These are phyloP conservation scores for Dolichoris vasculosae DNA, from an alignment of 1,140 invertebrate species.

Conservation along the genomic window DNA sequence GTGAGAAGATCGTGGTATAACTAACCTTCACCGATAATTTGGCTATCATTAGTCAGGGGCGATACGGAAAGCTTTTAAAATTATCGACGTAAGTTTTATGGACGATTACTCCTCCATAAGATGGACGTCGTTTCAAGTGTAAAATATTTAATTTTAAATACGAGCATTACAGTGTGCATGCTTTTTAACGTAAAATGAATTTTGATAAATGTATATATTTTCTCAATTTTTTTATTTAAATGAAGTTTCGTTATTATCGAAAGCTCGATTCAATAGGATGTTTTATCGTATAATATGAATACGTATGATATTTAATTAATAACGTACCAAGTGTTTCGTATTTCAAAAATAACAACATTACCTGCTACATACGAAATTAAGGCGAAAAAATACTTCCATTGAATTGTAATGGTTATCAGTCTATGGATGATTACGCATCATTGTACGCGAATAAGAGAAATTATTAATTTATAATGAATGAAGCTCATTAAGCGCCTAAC, in stretches of 20 bases:
- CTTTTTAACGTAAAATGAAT: not conserved
- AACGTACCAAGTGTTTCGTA: not conserved
- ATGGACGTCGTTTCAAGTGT: not conserved
- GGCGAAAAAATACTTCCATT: not conserved
- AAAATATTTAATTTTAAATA: too few relatives aligned
- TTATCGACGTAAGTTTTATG: too few relatives aligned
- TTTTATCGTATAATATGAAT: not conserved
- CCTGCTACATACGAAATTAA: slow-evolving; percentile 1
- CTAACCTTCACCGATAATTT: not conserved
- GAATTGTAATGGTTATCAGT: slow-evolving; percentile 19
- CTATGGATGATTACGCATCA: slow-evolving; percentile 20
- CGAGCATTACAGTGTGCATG: not conserved
- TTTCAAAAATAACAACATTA: slow-evolving; percentile 2
- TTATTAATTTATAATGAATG: slow-evolving; percentile 47
- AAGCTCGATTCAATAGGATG: not conserved
- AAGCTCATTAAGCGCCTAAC: slow-evolving; percentile 44
- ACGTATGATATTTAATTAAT: slow-evolving; percentile 18
- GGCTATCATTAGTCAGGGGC: not conserved
- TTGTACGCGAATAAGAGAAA: slow-evolving; percentile 33
- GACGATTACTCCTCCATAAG: not conserved
- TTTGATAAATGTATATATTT: not conserved
- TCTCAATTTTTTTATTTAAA: slow-evolving; percentile 2
- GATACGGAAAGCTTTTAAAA: too few relatives aligned
- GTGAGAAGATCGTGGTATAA: too few relatives aligned
- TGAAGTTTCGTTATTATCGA: not conserved